phyloP scores from a whole-genome alignment of 2,113 vertebrate genomes.

The Stigmatopora argus region DNA sequence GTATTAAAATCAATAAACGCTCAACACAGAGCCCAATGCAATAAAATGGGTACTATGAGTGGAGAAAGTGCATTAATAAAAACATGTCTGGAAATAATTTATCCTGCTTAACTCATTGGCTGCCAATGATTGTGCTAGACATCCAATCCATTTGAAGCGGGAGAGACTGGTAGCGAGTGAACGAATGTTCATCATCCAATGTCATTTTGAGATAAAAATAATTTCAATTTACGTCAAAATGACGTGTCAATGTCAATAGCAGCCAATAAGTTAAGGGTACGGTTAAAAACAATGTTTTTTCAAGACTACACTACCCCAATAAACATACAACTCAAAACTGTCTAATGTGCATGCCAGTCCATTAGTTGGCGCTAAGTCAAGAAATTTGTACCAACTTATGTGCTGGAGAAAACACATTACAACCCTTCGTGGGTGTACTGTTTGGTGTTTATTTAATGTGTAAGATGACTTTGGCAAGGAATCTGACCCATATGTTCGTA shows the following conservation, averaged over 20 bases:
- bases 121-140: too few species aligned
- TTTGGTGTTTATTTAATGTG: neutral
- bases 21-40: neutral
- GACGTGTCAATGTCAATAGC: too few species aligned
- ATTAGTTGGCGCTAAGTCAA: neutral
- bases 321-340: neutral
- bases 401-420: neutral
- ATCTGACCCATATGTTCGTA: neutral
- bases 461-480: neutral
- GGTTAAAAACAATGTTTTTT: too few species aligned
- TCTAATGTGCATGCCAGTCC: neutral
- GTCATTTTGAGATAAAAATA: too few species aligned
- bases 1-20: slow-evolving; percentile 4
- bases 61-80: neutral
- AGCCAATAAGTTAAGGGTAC: too few species aligned
- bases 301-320: neutral
- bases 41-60: neutral
- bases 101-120: neutral
- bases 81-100: neutral
- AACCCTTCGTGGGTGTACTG: neutral
- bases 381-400: neutral
- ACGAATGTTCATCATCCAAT: too few species aligned
- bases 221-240: too few species aligned
- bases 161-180: too few species aligned
- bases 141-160: too few species aligned